Evolutionary conservation across 1,140 invertebrate species (phyloP).

Genomic region (Cotesia vestalis): DNA sequence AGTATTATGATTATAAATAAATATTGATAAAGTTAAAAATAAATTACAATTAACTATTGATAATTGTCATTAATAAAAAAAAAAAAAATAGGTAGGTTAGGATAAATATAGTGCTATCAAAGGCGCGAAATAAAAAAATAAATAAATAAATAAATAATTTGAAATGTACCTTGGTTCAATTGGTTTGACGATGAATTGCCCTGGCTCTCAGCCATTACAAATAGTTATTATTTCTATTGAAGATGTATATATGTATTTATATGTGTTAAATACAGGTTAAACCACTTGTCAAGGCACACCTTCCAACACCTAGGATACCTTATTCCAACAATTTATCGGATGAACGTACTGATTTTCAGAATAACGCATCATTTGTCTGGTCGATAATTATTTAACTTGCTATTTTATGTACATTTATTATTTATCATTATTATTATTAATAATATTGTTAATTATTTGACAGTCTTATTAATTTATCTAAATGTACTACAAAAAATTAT

Average conservation of each 20-base stretch:
- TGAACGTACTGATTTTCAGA: constrained; percentile 45
- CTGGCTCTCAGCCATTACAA: constrained; percentile 63
- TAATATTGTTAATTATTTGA: no score
- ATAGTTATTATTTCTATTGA: neutral
- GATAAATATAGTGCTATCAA: no score
- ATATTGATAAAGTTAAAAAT: constrained; percentile 27
- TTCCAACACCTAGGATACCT: constrained; percentile 51
- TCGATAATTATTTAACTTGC: constrained; percentile 8
- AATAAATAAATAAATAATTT: neutral
- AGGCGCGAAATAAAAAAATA: neutral
- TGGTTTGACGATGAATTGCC: constrained; percentile 61
- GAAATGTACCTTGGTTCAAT: constrained; percentile 54
- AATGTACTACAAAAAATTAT: neutral
- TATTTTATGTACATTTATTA: neutral
- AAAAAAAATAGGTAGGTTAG: no score
- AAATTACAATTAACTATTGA: constrained; percentile 12
- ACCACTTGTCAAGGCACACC: constrained; percentile 50
- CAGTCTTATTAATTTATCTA: neutral
- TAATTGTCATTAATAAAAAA: no score
- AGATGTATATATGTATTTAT: neutral
- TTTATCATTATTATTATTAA: neutral
- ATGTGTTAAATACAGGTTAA: constrained; percentile 2
- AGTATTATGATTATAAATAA: constrained; percentile 31
- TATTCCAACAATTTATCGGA: constrained; percentile 50
- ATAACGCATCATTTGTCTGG: constrained; percentile 51